Base-by-base conservation (phyloP, 1,140 invertebrate genomes). In the Lucilia sericata region DNA sequence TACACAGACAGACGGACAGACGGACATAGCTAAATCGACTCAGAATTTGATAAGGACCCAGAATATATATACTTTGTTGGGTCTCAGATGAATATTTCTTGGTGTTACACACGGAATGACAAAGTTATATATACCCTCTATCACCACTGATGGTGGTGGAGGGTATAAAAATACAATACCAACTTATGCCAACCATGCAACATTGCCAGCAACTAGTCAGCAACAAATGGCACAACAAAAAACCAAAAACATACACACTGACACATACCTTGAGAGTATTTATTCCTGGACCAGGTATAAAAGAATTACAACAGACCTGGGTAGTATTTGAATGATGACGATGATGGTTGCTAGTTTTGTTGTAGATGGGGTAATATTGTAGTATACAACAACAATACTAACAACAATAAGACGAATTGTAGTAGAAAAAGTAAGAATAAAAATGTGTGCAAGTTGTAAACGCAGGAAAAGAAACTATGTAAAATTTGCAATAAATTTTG, bases 401-500 rank as follows among this genome's bases (percentile, higher is more conserved):
- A 60, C 55, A 60, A 60, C 55, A 17, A 60, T n/a, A 60, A 60
- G 55, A 60, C 14, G 55, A 60, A 60, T 75, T 30, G 34, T 25
- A 36, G 30, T 17, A 19, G 42, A 78, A 78, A 78, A 78, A 75
- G 14, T n/a, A 78, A 78, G 5, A 78, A 78, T 8, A 78, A 78
- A 17, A 70, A 84, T 21, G 36, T 78, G 17, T 2, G 13, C 30
- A 55, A 17, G 25, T 82, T 42, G 60, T 47, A 82, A 82, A 80
- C 36, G 83, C 76, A 65, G 55, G 55, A 81, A 84, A 78, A 78
- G 75, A 78, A 78, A 78, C 36, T 78, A 78, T 82, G 80, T 82
- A 82, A 82, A 65, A 60, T 60, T 84, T 82, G 84, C 84, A 82
- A 84, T 84, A 84, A 84, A 84, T 84, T 84, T 84, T 84, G 80